phyloP scores from a whole-genome alignment of 2,797 vertebrate species.

The Diceros bicornis region DNA sequence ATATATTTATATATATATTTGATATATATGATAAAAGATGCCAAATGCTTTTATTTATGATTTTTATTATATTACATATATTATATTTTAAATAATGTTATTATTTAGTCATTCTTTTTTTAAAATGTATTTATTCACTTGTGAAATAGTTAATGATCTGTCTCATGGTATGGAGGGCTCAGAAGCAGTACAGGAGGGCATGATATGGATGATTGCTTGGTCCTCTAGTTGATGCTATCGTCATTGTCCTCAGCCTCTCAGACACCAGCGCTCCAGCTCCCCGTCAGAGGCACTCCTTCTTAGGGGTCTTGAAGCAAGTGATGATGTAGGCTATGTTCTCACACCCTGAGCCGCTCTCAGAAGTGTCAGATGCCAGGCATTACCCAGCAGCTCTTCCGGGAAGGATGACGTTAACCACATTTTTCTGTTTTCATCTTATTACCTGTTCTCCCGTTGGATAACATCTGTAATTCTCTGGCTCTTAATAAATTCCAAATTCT shows the following conservation, averaged over 20 bases:
- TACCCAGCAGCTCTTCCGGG: constrained; percentile 94
- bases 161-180: constrained; percentile 81
- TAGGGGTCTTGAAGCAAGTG: constrained; percentile 91
- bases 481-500: constrained; percentile 96
- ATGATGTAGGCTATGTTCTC: constrained; percentile 97
- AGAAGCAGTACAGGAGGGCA: constrained; percentile 80
- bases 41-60: not conserved
- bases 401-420: constrained; percentile 91
- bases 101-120: not conserved
- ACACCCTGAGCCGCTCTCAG: constrained; percentile 94
- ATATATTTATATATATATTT: not conserved
- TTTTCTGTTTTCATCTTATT: constrained; percentile 88
- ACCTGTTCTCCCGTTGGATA: constrained; percentile 92
- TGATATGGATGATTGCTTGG: constrained; percentile 88
- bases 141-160: not conserved
- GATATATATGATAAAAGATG: not conserved
- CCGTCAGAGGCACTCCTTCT: constrained; percentile 64
- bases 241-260: constrained; percentile 88
- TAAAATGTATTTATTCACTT: not conserved
- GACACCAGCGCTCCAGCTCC: constrained; percentile 85
- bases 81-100: not conserved
- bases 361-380: constrained; percentile 96
- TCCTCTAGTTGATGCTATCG: constrained; percentile 89
- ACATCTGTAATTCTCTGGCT: constrained; percentile 96
- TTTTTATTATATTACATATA: not conserved